Base-by-base conservation (phyloP, 1,140 invertebrate genomes). In the Procambarus clarkii region DNA sequence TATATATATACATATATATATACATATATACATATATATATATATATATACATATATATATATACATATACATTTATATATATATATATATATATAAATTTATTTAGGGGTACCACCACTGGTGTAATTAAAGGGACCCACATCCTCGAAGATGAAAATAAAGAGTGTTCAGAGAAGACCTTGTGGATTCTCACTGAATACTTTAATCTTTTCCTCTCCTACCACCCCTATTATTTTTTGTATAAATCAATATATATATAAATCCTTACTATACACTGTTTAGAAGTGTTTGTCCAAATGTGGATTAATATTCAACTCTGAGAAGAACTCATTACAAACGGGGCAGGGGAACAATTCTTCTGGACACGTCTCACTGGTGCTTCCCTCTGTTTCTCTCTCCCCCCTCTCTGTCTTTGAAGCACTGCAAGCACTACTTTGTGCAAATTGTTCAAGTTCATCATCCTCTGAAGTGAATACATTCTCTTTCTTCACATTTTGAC, bases 251-350 rank as follows among this genome's bases (percentile, higher is more conserved):
- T 64, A 64, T 64, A 64, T 64, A 64, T 64, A 64, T 64, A 64
- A 15, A 64, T 64, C 9, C 18, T 15, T 64, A 64, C 13, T 34
- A 34, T 34, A 34, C 54, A 58, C 54, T 13, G 13, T 58, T 9
- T 81, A 88, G 71, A 88, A 88, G 78, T 88, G 77, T n/a, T 76
- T 44, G 24, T 88, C 86, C 69, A 88, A 69, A 69, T 88, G 86
- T 48, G 80, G 50, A 81, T 88, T 81, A 24, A 88, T 88, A 34
- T 24, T 71, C 18, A 58, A 54, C 18, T 80, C 34, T 74, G 87
- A 50, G 50, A 46, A 88, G 21, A n/a, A 8, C 11, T 88, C 77
- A n/a, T 60, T 50, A 81, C 87, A 88, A 58, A 88, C 87, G 15
- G 87, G 87, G 46, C 79, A 88, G 34, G 79, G 86, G 71, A 50